Evolutionary conservation across 2,113 vertebrate genomes (phyloP), one percentile per base, ranked within the genome.

Genomic region (Centrocercus urophasianus): DNA sequence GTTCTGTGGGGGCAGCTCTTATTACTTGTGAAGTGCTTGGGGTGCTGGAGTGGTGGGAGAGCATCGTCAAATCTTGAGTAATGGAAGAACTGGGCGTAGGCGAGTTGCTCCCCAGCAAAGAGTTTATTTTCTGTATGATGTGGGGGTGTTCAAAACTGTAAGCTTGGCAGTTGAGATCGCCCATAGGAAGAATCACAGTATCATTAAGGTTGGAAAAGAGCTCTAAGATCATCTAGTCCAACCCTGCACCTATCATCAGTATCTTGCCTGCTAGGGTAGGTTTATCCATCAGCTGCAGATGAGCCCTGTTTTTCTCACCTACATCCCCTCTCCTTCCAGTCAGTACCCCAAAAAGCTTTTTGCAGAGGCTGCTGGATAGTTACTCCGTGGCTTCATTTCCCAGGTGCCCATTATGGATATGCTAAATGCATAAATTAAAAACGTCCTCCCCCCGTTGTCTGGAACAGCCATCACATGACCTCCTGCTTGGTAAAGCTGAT

Each of bases 351-450:
- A 18, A 34, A 63, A 79, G 63, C 0, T 66, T 90, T 81, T 78
- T 81, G 61, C 59, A 84, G 88, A 84, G 77, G 90, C 92, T 50
- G 75, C 86, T 77, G 64, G 86, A 77, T 91, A 86, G 34, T 84
- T 18, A 13, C 71, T 65, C 74, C 3, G 48, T 2, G 13, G 74
- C 78, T 45, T 40, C 70, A 36, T 61, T 56, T 86, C 90, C 90
- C 79, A 47, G 90, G 92, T 94, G 72, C 79, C 91, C 79, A 61
- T 89, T 70, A 80, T 24, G 74, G 78, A 45, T 76, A 88, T 64
- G 90, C 76, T 83, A 93, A 91, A 70, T 22, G 81, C 56, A 21
- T 64, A 52, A 88, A 92, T 94, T 77, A 65, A 90, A 96, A 92
- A 81, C 83, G 88, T 92, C 95, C 90, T 93, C 15, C 81, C 89